These are phyloP conservation scores for Venturia canescens DNA, from an alignment of 1,140 invertebrate genomes.

Conservation along the genomic window DNA sequence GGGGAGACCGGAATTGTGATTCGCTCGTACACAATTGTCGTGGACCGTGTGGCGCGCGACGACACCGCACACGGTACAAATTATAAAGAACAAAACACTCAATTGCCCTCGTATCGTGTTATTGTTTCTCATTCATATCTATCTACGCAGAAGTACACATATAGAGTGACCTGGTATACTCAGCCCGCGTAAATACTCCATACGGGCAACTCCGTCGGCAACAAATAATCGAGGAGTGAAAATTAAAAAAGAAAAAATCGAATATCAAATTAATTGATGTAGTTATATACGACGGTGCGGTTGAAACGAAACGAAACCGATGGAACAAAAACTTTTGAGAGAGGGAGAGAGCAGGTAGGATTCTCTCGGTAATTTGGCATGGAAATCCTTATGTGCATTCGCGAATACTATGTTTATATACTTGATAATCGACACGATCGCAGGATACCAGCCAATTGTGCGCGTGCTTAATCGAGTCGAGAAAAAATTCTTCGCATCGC, in stretches of 20 bases:
- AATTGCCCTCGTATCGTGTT: constrained; percentile 30
- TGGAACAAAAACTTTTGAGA: too few relatives aligned
- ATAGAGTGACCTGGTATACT: too few relatives aligned
- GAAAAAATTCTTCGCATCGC: constrained; percentile 30
- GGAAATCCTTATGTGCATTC: background rate
- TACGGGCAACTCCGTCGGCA: too few relatives aligned
- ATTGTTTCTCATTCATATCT: background rate
- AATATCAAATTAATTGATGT: too few relatives aligned
- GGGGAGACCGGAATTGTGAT: constrained; percentile 23
- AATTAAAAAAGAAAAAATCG: too few relatives aligned
- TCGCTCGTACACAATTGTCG: background rate
- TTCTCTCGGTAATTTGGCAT: too few relatives aligned
- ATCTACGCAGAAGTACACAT: background rate
- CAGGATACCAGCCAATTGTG: constrained; percentile 37
- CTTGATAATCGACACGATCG: constrained; percentile 42
- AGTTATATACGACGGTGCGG: too few relatives aligned
- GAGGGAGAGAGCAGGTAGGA: too few relatives aligned
- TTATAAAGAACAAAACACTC: constrained; percentile 40
- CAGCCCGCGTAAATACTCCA: too few relatives aligned
- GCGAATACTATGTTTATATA: constrained; percentile 7
- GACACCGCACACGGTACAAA: constrained; percentile 44
- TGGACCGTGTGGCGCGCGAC: constrained; percentile 24
- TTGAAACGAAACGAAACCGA: too few relatives aligned
- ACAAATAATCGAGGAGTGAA: too few relatives aligned
- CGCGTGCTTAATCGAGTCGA: background rate